These are phyloP conservation scores for Chrysopilus asiliformis DNA, from an alignment of 2,888 invertebrate genomes.

Conservation along the genomic window DNA sequence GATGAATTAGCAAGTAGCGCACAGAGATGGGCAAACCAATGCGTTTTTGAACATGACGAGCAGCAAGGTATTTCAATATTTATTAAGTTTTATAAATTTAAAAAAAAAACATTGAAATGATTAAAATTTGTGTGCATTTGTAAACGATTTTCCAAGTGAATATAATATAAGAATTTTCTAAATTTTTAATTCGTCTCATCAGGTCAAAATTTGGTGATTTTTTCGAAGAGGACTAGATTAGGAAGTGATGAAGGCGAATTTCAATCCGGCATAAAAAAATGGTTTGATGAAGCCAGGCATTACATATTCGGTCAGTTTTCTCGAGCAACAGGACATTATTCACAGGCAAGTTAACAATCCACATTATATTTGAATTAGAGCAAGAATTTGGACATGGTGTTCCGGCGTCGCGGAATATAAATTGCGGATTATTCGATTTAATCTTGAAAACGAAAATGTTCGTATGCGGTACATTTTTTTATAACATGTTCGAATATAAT, in stretches of 20 bases:
- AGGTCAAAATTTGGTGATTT: constrained; percentile 74
- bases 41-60: constrained; percentile 64
- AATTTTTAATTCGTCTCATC: constrained; percentile 53
- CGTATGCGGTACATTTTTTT: too few relatives aligned
- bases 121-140: too few relatives aligned
- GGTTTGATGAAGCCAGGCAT: constrained; percentile 68
- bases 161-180: too few relatives aligned
- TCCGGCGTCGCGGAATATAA: too few relatives aligned
- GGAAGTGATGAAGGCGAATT: constrained; percentile 52
- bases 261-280: constrained; percentile 57
- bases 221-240: constrained; percentile 56
- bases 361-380: too few relatives aligned
- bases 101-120: too few relatives aligned
- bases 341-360: constrained; percentile 59
- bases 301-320: constrained; percentile 51
- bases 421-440: too few relatives aligned
- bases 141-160: too few relatives aligned
- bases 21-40: constrained; percentile 72
- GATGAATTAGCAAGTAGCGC: constrained; percentile 71
- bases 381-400: too few relatives aligned
- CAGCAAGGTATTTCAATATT: constrained; percentile 39
- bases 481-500: too few relatives aligned
- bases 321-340: constrained; percentile 66
- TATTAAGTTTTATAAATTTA: too few relatives aligned
- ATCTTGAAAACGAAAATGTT: too few relatives aligned